A percentile compares a stretch with the other conserved stretches of the same genome.
Evolutionary conservation across 2,888 invertebrate species (phyloP).

Genomic region (Aspidiotus destructor): DNA sequence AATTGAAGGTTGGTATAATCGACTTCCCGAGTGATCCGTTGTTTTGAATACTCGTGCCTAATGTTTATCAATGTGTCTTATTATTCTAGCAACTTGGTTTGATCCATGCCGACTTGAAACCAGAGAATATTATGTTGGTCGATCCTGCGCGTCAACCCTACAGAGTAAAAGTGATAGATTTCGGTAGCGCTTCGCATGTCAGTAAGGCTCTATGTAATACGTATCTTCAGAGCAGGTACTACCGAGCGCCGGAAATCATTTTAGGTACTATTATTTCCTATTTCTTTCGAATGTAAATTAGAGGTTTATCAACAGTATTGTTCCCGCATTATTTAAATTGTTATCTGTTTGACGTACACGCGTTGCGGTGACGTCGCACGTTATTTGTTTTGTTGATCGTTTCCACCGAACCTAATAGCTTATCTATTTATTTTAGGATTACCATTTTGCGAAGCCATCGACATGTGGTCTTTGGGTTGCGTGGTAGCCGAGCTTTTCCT

Average conservation of each 20-base stretch:
- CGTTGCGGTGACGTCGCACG: not conserved
- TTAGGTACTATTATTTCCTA: constrained; percentile 48
- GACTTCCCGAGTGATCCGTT: not conserved
- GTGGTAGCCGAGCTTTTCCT: constrained; percentile 98
- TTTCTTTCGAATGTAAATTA: constrained; percentile 8
- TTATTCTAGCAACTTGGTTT: constrained; percentile 82
- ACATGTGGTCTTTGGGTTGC: constrained; percentile 99
- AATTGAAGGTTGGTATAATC: constrained; percentile 60
- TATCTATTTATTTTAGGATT: constrained; percentile 49
- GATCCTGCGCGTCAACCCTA: constrained; percentile 97
- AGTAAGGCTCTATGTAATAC: constrained; percentile 99
- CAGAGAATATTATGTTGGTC: constrained; percentile 99
- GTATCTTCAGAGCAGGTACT: constrained; percentile 97
- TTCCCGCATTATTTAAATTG: constrained; percentile 8
- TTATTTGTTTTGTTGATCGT: not conserved
- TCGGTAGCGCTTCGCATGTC: constrained; percentile 98
- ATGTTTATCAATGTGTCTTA: constrained; percentile 32
- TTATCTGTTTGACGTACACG: not conserved
- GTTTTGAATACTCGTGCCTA: constrained; percentile 21
- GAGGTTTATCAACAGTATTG: constrained; percentile 12
- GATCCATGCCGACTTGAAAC: constrained; percentile 98
- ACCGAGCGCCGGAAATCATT: constrained; percentile 94
- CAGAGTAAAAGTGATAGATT: constrained; percentile 98
- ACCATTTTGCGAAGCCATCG: constrained; percentile 98
- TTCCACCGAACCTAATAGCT: not conserved